Percentiles rank a stretch among this genome's conserved stretches.
Conservation (phyloP, 2,797 vertebrate genomes). For the Intellagama lesueurii region DNA sequence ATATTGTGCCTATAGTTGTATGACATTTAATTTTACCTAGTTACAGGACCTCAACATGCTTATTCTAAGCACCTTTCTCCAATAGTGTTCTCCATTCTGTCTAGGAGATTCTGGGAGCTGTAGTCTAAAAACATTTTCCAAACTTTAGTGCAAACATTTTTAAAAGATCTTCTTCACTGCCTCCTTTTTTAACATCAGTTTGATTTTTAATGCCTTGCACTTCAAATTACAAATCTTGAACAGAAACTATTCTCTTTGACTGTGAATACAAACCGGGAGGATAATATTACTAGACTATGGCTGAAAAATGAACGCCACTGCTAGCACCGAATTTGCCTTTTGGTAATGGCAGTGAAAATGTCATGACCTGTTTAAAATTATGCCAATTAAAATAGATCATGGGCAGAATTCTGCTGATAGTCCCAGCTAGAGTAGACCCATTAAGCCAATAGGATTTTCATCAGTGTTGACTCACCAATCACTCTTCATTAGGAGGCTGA, state of each 20-base stretch:
- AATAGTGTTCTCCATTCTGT: background rate
- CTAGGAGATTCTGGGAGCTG: too few species aligned
- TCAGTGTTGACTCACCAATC: too few species aligned
- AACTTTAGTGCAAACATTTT: background rate
- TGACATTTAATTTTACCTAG: slow-evolving; percentile 7
- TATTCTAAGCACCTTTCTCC: background rate
- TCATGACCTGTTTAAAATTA: too few species aligned
- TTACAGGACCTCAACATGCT: background rate
- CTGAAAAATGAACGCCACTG: background rate
- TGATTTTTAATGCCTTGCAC: background rate
- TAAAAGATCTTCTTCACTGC: background rate
- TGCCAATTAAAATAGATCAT: too few species aligned
- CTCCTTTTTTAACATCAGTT: background rate
- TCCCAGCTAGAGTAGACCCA: too few species aligned
- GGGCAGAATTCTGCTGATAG: too few species aligned
- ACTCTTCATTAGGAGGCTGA: too few species aligned
- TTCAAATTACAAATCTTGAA: background rate
- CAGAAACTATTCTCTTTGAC: background rate
- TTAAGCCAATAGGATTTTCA: too few species aligned
- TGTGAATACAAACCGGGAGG: slow-evolving; percentile 1
- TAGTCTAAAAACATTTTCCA: too few species aligned
- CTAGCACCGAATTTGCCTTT: background rate
- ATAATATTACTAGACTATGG: background rate
- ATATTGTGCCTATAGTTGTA: background rate
- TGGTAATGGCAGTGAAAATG: too few species aligned